Evolutionary conservation across 2,888 invertebrate species (phyloP), one percentile per base, ranked within the genome.

Genomic region (Dimorphilus gyrociliatus): DNA sequence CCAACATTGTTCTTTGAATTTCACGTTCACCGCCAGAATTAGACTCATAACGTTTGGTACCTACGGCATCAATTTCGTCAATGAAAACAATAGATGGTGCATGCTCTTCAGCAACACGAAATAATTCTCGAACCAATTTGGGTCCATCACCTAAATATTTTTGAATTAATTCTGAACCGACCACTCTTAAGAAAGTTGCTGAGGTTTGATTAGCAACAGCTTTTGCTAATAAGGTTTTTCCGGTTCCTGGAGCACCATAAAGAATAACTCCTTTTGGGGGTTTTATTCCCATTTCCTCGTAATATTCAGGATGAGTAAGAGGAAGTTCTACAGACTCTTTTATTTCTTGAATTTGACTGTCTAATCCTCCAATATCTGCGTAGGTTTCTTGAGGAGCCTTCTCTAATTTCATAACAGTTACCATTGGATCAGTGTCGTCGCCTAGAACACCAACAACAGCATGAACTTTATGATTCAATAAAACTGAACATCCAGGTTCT

Each of bases 281-380:
- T 56, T 90, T 88, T 47, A 99, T 97, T 27, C 97, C 97, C 94
- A 97, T 97, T 67, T 97, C 97, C 64, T 99, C 94, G 60, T 97
- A 97, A 65, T 94, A 94, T 63, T 99, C 97, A 1, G 97, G 97
- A 69, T 99, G 97, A 10, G 97, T 99, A 13, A 97, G 66, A 0
- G 97, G 97, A 38, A 97, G 65, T 60, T 99, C 97, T 7, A 99
- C 97, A 25, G 92, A 90, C 68, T 97, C 97, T n/a, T 88, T 88
- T 37, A 88, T 88, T 65, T 88, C 82, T 62, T 86, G 94, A 56
- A 97, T 97, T 66, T 97, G 97, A 19, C 81, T 81, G 55, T 92
- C 92, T 8, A 94, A 68, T 12, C 90, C 92, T 53, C 92, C 92
- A 61, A 94, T 94, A 65, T 90, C 97, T 10, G 94, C 94, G 60